These are phyloP conservation scores for Lophotis ruficrista DNA, from an alignment of 2,113 vertebrate species.

Conservation along the genomic window DNA sequence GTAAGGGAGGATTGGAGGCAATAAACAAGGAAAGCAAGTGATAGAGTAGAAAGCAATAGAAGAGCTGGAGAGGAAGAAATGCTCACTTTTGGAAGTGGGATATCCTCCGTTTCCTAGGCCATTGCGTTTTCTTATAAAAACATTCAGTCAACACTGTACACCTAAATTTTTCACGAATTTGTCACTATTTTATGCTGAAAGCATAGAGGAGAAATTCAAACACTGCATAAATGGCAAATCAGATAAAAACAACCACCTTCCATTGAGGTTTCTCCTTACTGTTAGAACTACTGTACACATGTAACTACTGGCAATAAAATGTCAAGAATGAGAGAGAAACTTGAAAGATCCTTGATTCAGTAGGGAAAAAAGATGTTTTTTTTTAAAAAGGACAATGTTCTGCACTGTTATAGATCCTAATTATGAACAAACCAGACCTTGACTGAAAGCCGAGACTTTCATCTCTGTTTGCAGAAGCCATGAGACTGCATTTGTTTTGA, in stretches of 20 bases:
- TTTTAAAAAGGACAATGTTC: neutral
- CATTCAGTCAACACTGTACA: neutral
- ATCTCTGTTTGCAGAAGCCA: slow-evolving; percentile 41
- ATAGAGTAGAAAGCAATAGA: neutral
- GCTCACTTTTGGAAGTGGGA: neutral
- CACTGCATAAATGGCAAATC: neutral
- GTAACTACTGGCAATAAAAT: neutral
- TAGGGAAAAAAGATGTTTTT: neutral
- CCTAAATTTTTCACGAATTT: neutral
- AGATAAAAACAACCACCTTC: neutral
- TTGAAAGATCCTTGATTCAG: neutral
- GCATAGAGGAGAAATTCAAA: neutral
- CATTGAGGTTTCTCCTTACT: slow-evolving; percentile 1
- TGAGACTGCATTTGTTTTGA: slow-evolving; percentile 44
- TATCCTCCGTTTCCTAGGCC: neutral
- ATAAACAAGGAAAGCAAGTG: neutral
- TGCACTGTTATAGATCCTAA: neutral
- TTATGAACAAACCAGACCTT: slow-evolving; percentile 22
- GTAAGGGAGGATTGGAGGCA: neutral
- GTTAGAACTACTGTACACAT: neutral
- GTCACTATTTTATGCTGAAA: neutral
- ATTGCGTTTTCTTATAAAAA: neutral
- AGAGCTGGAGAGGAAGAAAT: neutral
- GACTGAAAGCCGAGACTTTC: slow-evolving; percentile 1
- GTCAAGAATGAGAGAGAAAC: slow-evolving; percentile 1